Base-by-base conservation (phyloP, 2,888 invertebrate genomes). In the Hydrotaea cyrtoneurina region DNA sequence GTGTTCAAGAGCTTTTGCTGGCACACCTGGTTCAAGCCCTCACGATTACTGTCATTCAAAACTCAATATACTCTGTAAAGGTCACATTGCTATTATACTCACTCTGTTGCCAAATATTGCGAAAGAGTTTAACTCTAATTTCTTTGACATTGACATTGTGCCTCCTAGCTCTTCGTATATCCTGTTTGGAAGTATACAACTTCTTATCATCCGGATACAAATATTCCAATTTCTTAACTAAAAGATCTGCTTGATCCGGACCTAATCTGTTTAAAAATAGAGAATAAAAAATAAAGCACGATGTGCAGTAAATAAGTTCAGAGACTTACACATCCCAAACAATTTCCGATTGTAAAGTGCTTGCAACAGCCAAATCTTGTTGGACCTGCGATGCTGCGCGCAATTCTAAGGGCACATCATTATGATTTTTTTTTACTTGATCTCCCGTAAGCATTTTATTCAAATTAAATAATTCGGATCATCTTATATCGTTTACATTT, bases 21-120 rank as follows among this genome's bases (percentile, higher is more conserved):
- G n/a, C n/a, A n/a, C n/a, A n/a, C n/a, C n/a, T n/a, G n/a, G n/a
- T n/a, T n/a, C n/a, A n/a, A n/a, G n/a, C n/a, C n/a, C n/a, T n/a
- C n/a, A n/a, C n/a, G n/a, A n/a, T n/a, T n/a, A n/a, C n/a, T n/a
- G n/a, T n/a, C n/a, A n/a, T n/a, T n/a, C n/a, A n/a, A n/a, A n/a
- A n/a, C n/a, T n/a, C n/a, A n/a, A n/a, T n/a, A n/a, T n/a, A n/a
- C n/a, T 31, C 7, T 31, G 31, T 31, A 7, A 4, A 2, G 31
- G 7, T 31, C 31, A 4, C 7, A 7, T 2, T 31, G 31, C 2
- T 4, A 31, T 4, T 15, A 15, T 36, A 85, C 88, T 88, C 87
- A 92, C 92, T 88, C 82, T 92, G 92, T 19, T 86, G 72, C 91
- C 92, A 91, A 64, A 90, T 87, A 43, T 88, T 89, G 11, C 86